Conservation (phyloP, 2,888 invertebrate genomes). For the Tipula helvola region DNA sequence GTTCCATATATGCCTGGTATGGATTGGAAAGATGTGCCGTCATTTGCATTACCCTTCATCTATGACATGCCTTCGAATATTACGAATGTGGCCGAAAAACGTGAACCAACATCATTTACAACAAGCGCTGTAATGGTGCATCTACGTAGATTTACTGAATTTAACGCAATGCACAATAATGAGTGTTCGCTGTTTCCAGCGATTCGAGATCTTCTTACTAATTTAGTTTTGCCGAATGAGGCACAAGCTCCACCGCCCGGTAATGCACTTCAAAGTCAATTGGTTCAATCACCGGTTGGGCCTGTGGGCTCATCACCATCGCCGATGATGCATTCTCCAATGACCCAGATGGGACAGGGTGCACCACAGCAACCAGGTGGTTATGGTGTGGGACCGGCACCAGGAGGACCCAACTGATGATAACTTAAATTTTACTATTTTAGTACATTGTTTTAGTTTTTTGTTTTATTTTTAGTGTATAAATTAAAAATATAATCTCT, state of each 20-base stretch:
- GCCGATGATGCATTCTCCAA: slow-evolving; percentile 46
- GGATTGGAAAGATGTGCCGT: slow-evolving; percentile 55
- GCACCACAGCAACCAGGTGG: slow-evolving; percentile 23
- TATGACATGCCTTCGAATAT: slow-evolving; percentile 79
- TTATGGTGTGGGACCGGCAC: slow-evolving; percentile 21
- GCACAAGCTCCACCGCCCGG: slow-evolving; percentile 41
- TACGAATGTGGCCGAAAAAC: slow-evolving; percentile 75
- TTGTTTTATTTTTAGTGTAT: neutral
- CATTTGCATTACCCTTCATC: slow-evolving; percentile 75
- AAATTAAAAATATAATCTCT: neutral
- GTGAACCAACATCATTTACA: slow-evolving; percentile 51
- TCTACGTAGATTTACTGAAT: slow-evolving; percentile 62
- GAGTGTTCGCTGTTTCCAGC: slow-evolving; percentile 90
- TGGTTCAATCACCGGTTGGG: slow-evolving; percentile 36
- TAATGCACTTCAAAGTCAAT: slow-evolving; percentile 29
- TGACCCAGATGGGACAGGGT: slow-evolving; percentile 35
- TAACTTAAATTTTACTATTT: slow-evolving; percentile 19
- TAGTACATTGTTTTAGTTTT: neutral
- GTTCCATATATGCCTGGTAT: slow-evolving; percentile 44
- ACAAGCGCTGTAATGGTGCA: slow-evolving; percentile 50
- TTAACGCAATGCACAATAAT: slow-evolving; percentile 52
- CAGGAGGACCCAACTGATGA: slow-evolving; percentile 26
- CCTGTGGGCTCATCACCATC: slow-evolving; percentile 36
- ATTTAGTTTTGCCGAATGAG: slow-evolving; percentile 70
- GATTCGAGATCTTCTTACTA: slow-evolving; percentile 73